Evolutionary conservation across 2,888 invertebrate species (phyloP).

Genomic region (Troides oblongomaculatus): DNA sequence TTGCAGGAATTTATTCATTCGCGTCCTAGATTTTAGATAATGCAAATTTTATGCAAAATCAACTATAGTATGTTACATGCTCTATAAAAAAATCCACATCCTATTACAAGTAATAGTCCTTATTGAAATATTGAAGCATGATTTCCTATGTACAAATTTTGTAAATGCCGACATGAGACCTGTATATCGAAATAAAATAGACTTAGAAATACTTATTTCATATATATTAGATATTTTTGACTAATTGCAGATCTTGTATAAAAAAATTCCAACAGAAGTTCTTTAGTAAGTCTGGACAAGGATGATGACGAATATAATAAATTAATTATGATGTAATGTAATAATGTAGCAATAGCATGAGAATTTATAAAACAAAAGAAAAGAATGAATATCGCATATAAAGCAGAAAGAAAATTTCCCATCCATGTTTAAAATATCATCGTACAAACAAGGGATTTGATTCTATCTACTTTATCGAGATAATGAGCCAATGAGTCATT

Average conservation of each 20-base stretch:
- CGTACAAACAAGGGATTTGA: slow-evolving; percentile 37
- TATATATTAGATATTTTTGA: too few species aligned
- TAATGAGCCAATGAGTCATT: slow-evolving; percentile 64
- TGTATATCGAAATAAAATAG: too few species aligned
- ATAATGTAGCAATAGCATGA: not conserved
- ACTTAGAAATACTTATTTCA: too few species aligned
- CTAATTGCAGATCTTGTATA: too few species aligned
- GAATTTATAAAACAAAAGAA: slow-evolving; percentile 7
- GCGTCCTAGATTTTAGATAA: not conserved
- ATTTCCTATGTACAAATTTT: too few species aligned
- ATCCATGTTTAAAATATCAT: slow-evolving; percentile 7
- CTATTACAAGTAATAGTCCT: too few species aligned
- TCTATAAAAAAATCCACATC: too few species aligned
- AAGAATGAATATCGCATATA: not conserved
- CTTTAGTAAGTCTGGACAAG: not conserved
- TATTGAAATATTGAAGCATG: too few species aligned
- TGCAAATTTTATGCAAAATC: not conserved
- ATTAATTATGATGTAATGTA: slow-evolving; percentile 3
- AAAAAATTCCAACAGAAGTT: too few species aligned
- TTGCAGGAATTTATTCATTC: slow-evolving; percentile 40
- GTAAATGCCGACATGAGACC: too few species aligned
- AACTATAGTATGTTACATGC: too few species aligned
- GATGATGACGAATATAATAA: slow-evolving; percentile 6
- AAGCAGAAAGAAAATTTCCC: not conserved
- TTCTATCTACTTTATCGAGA: slow-evolving; percentile 63